Evolutionary conservation across 2,888 invertebrate genomes (phyloP).

Genomic region (Parnassius orleans): DNA sequence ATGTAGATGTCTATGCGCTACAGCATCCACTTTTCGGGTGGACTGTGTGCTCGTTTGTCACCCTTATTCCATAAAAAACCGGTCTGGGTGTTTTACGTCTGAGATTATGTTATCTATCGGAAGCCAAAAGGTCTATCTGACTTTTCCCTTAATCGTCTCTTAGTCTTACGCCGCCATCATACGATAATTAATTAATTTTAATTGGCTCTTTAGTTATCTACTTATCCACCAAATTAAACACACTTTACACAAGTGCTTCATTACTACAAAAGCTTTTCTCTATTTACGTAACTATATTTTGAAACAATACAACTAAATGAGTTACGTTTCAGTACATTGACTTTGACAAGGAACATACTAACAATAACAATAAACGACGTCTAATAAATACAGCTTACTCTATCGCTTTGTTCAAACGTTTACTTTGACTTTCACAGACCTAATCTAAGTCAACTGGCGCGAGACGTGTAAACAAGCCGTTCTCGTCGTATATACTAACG

Average conservation of each 20-base stretch:
- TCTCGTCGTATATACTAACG: conserved; percentile 6
- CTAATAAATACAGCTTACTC: conserved; percentile 17
- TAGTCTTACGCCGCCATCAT: too few species aligned
- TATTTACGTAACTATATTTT: neutral
- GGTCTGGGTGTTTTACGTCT: too few species aligned
- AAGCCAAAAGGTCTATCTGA: too few species aligned
- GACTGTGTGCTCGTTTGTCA: too few species aligned
- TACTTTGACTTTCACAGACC: conserved; percentile 13
- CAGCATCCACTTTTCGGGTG: too few species aligned
- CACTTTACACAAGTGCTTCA: neutral
- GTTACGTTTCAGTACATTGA: conserved; percentile 7
- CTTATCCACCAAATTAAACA: neutral
- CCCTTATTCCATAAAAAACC: too few species aligned
- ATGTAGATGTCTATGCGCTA: too few species aligned
- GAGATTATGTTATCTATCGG: too few species aligned
- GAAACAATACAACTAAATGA: conserved; percentile 1
- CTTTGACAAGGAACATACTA: conserved; percentile 15
- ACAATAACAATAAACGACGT: conserved; percentile 19
- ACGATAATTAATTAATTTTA: too few species aligned
- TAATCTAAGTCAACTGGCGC: conserved; percentile 24
- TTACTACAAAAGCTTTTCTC: too few species aligned
- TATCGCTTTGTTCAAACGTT: conserved; percentile 24
- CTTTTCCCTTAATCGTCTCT: too few species aligned
- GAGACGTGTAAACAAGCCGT: conserved; percentile 20
- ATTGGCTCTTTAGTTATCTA: too few species aligned